phyloP scores from a whole-genome alignment of 2,888 invertebrate genomes.

The Rambutsinella grinnellia region DNA sequence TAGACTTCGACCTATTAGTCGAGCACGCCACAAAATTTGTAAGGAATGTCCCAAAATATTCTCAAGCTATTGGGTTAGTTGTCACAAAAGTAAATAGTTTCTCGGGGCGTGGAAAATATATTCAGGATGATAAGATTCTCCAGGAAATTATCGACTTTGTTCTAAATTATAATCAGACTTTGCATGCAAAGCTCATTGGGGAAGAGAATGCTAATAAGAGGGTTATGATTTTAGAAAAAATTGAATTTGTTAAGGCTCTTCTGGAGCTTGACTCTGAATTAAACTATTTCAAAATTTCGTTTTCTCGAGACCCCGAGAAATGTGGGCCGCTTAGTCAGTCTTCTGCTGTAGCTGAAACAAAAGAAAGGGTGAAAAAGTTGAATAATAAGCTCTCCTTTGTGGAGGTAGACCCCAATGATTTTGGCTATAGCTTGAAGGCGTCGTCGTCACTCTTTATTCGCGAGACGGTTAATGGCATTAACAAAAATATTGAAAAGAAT shows the following conservation, averaged over 20 bases:
- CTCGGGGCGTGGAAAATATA: background rate
- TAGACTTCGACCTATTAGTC: conserved; percentile 5
- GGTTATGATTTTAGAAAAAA: background rate
- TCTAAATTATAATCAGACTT: background rate
- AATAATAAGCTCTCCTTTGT: background rate
- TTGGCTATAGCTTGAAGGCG: background rate
- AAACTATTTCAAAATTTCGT: background rate
- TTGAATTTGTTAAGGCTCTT: conserved; percentile 1
- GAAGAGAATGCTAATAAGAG: background rate
- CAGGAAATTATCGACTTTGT: conserved; percentile 7
- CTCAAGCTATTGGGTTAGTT: background rate
- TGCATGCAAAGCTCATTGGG: background rate
- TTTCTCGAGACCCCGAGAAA: conserved; percentile 12
- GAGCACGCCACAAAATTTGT: background rate
- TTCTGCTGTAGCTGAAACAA: background rate
- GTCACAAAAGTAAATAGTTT: conserved; percentile 12
- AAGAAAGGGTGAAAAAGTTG: background rate
- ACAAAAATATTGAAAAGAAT: too few species aligned
- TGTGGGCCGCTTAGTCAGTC: conserved; percentile 17
- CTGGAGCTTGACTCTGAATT: background rate
- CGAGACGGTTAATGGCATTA: too few species aligned
- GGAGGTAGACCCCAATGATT: background rate
- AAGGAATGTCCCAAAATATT: conserved; percentile 1
- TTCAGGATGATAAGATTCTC: conserved; percentile 4
- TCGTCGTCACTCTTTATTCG: background rate